A percentile compares a stretch with the other conserved stretches of the same genome.
These are phyloP conservation scores for Hyposmocoma kahamanoa DNA, from an alignment of 1,140 invertebrate species.

Conservation along the genomic window DNA sequence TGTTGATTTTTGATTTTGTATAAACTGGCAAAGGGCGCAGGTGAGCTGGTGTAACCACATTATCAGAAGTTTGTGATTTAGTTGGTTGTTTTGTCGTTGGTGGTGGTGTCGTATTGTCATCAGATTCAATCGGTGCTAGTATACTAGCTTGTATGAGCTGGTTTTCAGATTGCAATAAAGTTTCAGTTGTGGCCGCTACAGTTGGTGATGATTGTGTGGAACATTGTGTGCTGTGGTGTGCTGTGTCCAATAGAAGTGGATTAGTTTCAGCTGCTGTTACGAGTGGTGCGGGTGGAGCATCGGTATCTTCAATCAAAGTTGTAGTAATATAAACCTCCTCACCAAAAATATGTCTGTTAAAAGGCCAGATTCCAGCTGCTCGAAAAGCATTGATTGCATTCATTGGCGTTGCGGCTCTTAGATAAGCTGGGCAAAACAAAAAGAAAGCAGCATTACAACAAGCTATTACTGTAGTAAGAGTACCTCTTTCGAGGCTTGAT, in stretches of 20 bases:
- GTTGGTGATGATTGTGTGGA: no score
- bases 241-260: no score
- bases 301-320: conserved; percentile 4
- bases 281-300: no score
- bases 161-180: no score
- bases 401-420: conserved; percentile 6
- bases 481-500: not conserved
- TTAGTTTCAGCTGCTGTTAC: no score
- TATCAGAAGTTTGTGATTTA: conserved; percentile 2
- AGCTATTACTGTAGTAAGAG: not conserved
- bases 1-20: conserved; percentile 6
- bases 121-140: no score
- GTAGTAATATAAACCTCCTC: conserved; percentile 6
- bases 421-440: conserved; percentile 7
- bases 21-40: no score
- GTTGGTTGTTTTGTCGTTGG: not conserved
- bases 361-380: conserved; percentile 10
- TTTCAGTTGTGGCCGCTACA: no score
- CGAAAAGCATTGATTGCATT: conserved; percentile 14
- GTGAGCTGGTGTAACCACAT: no score
- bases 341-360: conserved; percentile 11
- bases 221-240: no score
- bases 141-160: no score
- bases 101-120: no score
- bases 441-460: not conserved